Conservation (phyloP, 2,888 invertebrate genomes). For the Baronia brevicornis region DNA sequence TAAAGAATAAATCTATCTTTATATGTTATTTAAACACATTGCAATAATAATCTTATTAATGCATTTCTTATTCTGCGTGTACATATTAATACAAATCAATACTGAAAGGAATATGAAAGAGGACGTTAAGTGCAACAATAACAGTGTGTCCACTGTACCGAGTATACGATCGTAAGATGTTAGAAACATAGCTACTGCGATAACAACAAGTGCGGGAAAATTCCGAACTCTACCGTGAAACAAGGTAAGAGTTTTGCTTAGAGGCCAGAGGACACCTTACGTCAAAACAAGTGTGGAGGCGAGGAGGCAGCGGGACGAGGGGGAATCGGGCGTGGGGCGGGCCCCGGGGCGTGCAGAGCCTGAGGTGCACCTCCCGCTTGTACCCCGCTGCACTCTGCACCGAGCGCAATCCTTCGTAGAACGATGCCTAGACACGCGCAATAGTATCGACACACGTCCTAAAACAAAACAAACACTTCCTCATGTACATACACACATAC, state of each 20-base stretch:
- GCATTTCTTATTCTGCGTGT: no score
- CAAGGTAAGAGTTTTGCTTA: conserved; percentile 52
- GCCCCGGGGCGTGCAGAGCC: conserved; percentile 47
- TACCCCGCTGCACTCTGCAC: conserved; percentile 49
- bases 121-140: no score
- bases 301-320: conserved; percentile 24
- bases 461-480: no score
- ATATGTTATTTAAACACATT: no score
- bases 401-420: background rate
- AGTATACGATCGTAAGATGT: conserved; percentile 3
- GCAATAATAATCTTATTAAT: no score
- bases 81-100: no score
- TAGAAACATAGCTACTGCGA: conserved; percentile 1
- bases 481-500: no score
- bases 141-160: conserved; percentile 2
- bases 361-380: conserved; percentile 35
- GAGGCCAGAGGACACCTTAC: conserved; percentile 65
- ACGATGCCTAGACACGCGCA: no score
- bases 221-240: conserved; percentile 17
- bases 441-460: no score
- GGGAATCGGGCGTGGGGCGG: conserved; percentile 30
- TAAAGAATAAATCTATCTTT: no score
- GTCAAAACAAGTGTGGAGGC: conserved; percentile 66
- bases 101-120: no score
- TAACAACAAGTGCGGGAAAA: conserved; percentile 37